phyloP scores from a whole-genome alignment of 2,113 vertebrate genomes.

The Anoplopoma fimbria region DNA sequence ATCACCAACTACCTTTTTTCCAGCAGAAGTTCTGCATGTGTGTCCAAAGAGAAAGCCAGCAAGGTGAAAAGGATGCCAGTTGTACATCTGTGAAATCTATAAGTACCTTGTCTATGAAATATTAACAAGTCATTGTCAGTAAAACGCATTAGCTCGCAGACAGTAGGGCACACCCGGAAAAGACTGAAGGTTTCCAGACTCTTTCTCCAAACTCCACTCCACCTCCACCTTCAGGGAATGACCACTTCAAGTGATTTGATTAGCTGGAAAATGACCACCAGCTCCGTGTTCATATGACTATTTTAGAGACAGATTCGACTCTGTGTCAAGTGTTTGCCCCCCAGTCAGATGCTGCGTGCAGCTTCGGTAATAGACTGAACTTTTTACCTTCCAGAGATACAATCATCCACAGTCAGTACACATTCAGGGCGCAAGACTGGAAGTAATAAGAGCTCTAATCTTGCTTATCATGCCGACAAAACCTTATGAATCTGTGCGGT shows the following conservation, averaged over 20 bases:
- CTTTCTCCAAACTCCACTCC: slow-evolving; percentile 36
- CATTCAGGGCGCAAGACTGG: slow-evolving; percentile 29
- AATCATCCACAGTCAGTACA: slow-evolving; percentile 36
- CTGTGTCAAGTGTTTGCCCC: slow-evolving; percentile 33
- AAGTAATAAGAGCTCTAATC: slow-evolving; percentile 43
- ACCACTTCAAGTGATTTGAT: slow-evolving; percentile 62
- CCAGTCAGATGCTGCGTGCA: slow-evolving; percentile 51
- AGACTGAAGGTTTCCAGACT: slow-evolving; percentile 54
- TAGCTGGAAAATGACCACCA: slow-evolving; percentile 41
- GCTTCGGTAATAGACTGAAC: slow-evolving; percentile 39
- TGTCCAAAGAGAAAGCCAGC: slow-evolving; percentile 51
- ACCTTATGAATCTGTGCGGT: slow-evolving; percentile 20
- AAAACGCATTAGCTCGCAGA: slow-evolving; percentile 63
- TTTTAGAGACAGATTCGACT: slow-evolving; percentile 26
- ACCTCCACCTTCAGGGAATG: slow-evolving; percentile 44
- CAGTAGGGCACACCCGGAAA: slow-evolving; percentile 42
- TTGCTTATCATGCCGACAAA: slow-evolving; percentile 8
- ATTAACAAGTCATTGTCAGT: slow-evolving; percentile 65
- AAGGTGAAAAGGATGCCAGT: slow-evolving; percentile 30
- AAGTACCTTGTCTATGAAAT: slow-evolving; percentile 59
- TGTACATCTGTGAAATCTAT: slow-evolving; percentile 71
- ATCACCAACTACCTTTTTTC: slow-evolving; percentile 55
- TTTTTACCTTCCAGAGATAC: slow-evolving; percentile 66
- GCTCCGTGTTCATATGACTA: slow-evolving; percentile 36
- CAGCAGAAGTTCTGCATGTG: slow-evolving; percentile 50